Base-by-base conservation (phyloP, 2,113 vertebrate genomes). In the Dromaius novaehollandiae region DNA sequence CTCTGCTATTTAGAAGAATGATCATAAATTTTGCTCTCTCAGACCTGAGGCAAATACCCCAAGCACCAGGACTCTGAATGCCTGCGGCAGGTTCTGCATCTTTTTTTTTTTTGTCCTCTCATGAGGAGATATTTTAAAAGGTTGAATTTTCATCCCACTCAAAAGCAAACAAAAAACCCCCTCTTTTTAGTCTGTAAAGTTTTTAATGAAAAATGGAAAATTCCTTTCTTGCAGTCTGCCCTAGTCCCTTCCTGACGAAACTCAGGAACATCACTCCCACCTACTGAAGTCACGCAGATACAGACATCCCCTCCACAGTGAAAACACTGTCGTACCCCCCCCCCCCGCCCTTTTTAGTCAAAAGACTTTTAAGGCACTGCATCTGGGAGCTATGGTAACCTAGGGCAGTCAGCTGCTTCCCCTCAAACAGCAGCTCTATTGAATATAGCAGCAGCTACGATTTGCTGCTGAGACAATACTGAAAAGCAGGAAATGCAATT, bases 361-460 rank as follows among this genome's bases (percentile, higher is more conserved):
- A 64, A 20, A 89, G 77, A 55, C 36, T 15, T 25, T 40, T 50
- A 53, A 95, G 68, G 50, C 58, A 15, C 15, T n/a, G 51, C 82
- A 80, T 40, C 63, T 82, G 84, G 86, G 44, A 87, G 19, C 74
- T 80, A 77, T 55, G 66, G 93, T 89, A 95, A 92, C 38, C 25
- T 6, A 4, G 21, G 30, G 63, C 78, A 96, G 58, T 16, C 93
- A 95, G 93, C 87, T 91, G 91, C 70, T 83, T 91, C 66, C 66
- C 53, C 34, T 94, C 75, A 66, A 90, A 85, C 56, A 90, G 66
- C 84, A 89, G 66, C 58, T 70, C 81, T 53, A 74, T 50, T 4
- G 1, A 79, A 66, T 7, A 1, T 26, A 91, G 74, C 56, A 93
- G 61, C 83, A 84, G 79, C 32, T 36, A 60, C 22, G 48, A 85